Percentiles rank a stretch among this genome's conserved stretches.
These are phyloP conservation scores for Brachionus paranguensis DNA, from an alignment of 1,140 invertebrate species.

Conservation along the genomic window DNA sequence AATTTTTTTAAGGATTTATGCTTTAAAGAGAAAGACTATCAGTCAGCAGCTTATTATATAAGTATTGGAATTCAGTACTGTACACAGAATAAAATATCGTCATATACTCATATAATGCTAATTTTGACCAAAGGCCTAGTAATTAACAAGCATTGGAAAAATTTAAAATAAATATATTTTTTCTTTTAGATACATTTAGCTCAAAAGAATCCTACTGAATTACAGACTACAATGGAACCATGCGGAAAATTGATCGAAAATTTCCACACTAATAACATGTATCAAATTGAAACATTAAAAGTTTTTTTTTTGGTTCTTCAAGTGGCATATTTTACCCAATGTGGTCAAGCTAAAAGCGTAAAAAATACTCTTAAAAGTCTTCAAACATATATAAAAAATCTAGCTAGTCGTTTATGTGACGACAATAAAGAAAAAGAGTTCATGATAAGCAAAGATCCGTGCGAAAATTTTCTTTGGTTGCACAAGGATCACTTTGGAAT, in stretches of 20 bases:
- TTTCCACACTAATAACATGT: neutral
- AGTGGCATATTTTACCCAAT: slow-evolving; percentile 31
- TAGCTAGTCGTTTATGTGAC: neutral
- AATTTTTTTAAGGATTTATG: neutral
- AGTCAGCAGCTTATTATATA: neutral
- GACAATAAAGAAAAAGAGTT: neutral
- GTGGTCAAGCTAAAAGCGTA: slow-evolving; percentile 33
- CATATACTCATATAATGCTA: neutral
- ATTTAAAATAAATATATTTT: neutral
- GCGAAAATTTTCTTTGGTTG: slow-evolving; percentile 35
- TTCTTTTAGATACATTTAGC: neutral
- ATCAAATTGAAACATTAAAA: slow-evolving; percentile 29
- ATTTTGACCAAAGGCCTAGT: slow-evolving; percentile 27
- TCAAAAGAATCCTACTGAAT: slow-evolving; percentile 2
- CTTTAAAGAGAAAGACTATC: slow-evolving; percentile 18
- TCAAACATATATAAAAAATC: neutral
- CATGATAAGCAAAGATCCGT: neutral
- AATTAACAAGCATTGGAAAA: neutral
- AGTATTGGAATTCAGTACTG: neutral
- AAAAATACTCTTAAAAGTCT: slow-evolving; percentile 13
- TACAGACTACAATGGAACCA: slow-evolving; percentile 30
- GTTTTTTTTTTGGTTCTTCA: slow-evolving; percentile 20
- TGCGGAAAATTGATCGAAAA: slow-evolving; percentile 30
- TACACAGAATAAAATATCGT: neutral
- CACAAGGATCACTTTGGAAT: slow-evolving; percentile 23